A percentile compares a stretch with the other conserved stretches of the same genome.
Conservation (phyloP, 2,888 invertebrate genomes). For the Calephelis perditalis region DNA sequence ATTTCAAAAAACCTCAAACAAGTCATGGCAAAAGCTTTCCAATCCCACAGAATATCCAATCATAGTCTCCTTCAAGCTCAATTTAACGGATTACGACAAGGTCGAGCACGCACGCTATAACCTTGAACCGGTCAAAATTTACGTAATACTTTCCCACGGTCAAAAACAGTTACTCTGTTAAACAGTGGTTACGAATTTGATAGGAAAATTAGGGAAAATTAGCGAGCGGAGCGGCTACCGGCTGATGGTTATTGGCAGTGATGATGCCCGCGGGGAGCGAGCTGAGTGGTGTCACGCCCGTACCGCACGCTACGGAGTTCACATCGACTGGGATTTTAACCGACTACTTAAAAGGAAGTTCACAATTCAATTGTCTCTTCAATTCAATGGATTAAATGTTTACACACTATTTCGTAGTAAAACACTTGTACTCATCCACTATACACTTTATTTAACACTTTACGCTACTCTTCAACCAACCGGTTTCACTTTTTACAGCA, state of each 20-base stretch:
- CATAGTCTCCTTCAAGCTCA: constrained; percentile 15
- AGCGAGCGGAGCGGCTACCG: constrained; percentile 66
- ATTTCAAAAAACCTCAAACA: no score
- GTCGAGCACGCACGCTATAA: constrained; percentile 51
- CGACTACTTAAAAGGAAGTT: no score
- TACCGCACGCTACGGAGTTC: constrained; percentile 53
- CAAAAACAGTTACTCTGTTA: constrained; percentile 56
- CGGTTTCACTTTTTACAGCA: no score
- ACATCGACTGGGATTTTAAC: constrained; percentile 38
- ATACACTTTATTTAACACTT: no score
- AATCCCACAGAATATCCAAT: constrained; percentile 7
- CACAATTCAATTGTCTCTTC: no score
- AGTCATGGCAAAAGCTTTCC: background rate
- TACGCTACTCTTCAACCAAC: no score
- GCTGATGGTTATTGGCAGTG: constrained; percentile 71
- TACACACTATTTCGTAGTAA: no score
- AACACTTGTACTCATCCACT: no score
- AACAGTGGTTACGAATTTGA: constrained; percentile 68
- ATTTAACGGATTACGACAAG: constrained; percentile 46
- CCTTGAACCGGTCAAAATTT: constrained; percentile 48
- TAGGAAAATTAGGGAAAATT: constrained; percentile 78
- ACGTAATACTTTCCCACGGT: constrained; percentile 68
- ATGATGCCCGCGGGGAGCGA: constrained; percentile 69
- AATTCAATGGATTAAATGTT: no score
- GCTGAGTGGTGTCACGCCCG: constrained; percentile 61